Evolutionary conservation across 2,113 vertebrate genomes (phyloP), one percentile per base, ranked within the genome.

Genomic region (Chloroceryle aenea): DNA sequence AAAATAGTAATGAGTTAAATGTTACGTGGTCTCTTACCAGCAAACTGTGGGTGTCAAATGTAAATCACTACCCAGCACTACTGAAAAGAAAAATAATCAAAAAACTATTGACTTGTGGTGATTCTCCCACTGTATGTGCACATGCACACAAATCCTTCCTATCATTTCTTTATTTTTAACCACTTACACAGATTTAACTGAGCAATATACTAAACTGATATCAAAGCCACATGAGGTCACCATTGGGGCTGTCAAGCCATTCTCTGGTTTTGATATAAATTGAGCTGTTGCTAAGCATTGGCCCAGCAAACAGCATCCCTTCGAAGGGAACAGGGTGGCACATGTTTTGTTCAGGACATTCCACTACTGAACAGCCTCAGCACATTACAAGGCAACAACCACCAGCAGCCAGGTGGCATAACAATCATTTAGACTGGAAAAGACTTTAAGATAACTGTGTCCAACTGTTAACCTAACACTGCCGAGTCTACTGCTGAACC

Each of bases 311-410:
- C 40, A 61, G 43, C 23, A 27, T 43, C 48, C 29, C 55, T 71
- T 45, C 1, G 7, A 77, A 74, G 32, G 56, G 14, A 61, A 18
- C 3, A 21, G 61, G 34, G 25, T 61, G 38, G 10, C 1, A 0
- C 0, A 0, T 26, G 34, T 20, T 69, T 62, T 55, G 23, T 25
- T 69, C n/a, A 12, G 30, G 4, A 47, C 36, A 42, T 73, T 20
- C 26, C 17, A 4, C 36, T n/a, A 34, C 62, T 19, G 8, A 67
- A 25, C 38, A 56, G 17, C 8, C 11, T 76, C 3, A 0, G 66
- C 26, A 6, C 0, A 0, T 27, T 52, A 12, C 29, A 32, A 55
- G n/a, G 64, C 42, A 93, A 75, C 45, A 47, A 7, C n/a, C 42
- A 61, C 63, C 34, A 52, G 66, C 23, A 53, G 52, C 25, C 4